phyloP scores from a whole-genome alignment of 2,113 vertebrate species.

The Psilopogon haemacephalus region DNA sequence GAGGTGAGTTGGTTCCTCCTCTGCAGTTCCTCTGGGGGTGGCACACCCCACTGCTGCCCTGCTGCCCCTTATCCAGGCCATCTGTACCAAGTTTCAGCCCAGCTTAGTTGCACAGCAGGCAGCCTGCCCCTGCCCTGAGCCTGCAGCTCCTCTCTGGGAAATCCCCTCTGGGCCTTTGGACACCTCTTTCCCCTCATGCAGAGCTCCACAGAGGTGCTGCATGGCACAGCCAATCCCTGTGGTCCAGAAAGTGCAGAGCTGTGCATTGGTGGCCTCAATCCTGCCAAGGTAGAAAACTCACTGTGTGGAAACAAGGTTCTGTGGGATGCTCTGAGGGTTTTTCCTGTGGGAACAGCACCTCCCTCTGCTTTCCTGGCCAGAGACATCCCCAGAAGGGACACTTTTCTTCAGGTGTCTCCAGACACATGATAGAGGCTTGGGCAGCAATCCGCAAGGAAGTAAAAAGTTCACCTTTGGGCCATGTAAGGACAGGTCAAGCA shows the following conservation, averaged over 20 bases:
- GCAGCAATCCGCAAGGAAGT: background rate
- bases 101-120: background rate
- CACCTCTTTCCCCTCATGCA: background rate
- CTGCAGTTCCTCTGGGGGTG: background rate
- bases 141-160: background rate
- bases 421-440: fast-evolving
- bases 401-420: background rate
- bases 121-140: background rate
- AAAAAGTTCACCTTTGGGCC: background rate
- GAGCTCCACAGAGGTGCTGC: background rate
- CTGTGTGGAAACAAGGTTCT: fast-evolving
- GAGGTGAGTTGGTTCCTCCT: no score
- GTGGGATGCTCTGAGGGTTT: background rate
- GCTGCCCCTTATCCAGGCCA: background rate
- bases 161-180: background rate
- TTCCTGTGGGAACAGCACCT: background rate
- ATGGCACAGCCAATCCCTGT: background rate
- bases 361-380: background rate
- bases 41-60: fast-evolving
- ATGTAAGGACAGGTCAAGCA: fast-evolving
- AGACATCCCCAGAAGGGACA: background rate
- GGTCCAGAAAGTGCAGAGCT: background rate
- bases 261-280: no score
- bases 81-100: fast-evolving
- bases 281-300: background rate